phyloP scores from a whole-genome alignment of 2,113 vertebrate species.

The Hoplias malabaricus region DNA sequence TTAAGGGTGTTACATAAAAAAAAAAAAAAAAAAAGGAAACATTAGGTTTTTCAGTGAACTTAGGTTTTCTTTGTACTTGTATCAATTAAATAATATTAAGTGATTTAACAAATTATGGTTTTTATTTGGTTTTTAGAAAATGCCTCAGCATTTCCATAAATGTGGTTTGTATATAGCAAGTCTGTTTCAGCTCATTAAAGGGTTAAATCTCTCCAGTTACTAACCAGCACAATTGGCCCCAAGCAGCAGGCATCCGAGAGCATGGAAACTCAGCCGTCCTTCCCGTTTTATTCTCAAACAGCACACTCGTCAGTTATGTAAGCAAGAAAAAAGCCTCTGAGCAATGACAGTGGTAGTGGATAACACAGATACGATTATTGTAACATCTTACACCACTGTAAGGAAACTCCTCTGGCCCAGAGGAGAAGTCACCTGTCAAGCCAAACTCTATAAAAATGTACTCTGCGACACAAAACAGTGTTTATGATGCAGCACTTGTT shows the following conservation, averaged over 20 bases:
- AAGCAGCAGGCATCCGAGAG: neutral
- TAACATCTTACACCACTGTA: neutral
- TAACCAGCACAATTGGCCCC: neutral
- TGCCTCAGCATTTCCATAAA: too few relatives aligned
- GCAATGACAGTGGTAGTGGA: neutral
- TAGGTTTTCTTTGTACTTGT: too few relatives aligned
- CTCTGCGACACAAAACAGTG: neutral
- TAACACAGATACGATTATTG: neutral
- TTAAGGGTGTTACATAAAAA: too few relatives aligned
- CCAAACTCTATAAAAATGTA: neutral
- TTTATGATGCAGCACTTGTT: neutral
- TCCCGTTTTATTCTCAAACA: constrained; percentile 10
- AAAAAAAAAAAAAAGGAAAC: too few relatives aligned
- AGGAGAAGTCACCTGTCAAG: neutral
- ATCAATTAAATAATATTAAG: too few relatives aligned
- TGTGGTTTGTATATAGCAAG: too few relatives aligned
- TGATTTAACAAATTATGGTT: too few relatives aligned
- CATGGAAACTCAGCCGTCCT: neutral
- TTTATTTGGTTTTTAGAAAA: too few relatives aligned
- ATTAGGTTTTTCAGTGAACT: too few relatives aligned
- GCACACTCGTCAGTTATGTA: neutral
- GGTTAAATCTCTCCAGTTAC: neutral
- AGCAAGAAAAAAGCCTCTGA: neutral
- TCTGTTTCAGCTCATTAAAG: neutral
- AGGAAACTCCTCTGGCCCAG: neutral